A percentile compares a stretch with the other conserved stretches of the same genome.
These are phyloP conservation scores for Eulemur albifrons DNA, from an alignment of 2,797 vertebrate species.

Conservation along the genomic window DNA sequence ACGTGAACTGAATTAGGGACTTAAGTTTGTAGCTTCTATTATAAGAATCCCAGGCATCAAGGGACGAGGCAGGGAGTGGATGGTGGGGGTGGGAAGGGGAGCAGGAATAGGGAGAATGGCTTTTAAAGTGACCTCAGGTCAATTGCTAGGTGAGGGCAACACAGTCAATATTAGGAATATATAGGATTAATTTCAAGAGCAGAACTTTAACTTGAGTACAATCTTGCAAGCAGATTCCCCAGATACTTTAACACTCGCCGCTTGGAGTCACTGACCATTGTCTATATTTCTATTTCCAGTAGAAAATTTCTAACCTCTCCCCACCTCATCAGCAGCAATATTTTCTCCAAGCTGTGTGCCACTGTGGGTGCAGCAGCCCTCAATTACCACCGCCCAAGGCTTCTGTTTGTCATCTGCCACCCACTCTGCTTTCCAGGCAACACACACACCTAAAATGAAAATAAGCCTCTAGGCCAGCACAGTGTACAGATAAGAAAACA, in stretches of 20 bases:
- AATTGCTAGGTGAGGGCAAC: not conserved
- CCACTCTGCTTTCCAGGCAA: not conserved
- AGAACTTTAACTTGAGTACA: not conserved
- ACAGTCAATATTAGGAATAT: not conserved
- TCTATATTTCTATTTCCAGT: not conserved
- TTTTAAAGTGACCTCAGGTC: not conserved
- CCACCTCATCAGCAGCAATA: not conserved
- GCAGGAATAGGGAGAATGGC: rapidly evolving
- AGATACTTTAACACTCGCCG: not conserved
- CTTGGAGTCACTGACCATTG: not conserved
- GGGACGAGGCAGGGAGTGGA: not conserved
- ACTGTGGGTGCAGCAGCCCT: not conserved
- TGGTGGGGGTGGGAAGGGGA: not conserved
- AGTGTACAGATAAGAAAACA: not conserved
- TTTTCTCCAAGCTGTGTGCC: not conserved
- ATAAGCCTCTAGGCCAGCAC: not conserved
- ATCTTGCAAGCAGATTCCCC: not conserved
- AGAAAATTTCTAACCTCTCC: not conserved
- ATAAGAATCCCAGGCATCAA: not conserved
- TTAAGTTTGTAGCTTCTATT: not conserved
- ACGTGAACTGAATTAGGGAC: not conserved
- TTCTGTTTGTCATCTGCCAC: not conserved
- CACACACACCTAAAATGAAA: not conserved
- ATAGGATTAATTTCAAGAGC: not conserved
- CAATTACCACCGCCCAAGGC: not conserved